Evolutionary conservation across 2,888 invertebrate species (phyloP), one percentile per base, ranked within the genome.

Genomic region (Nemapogon koenigi): DNA sequence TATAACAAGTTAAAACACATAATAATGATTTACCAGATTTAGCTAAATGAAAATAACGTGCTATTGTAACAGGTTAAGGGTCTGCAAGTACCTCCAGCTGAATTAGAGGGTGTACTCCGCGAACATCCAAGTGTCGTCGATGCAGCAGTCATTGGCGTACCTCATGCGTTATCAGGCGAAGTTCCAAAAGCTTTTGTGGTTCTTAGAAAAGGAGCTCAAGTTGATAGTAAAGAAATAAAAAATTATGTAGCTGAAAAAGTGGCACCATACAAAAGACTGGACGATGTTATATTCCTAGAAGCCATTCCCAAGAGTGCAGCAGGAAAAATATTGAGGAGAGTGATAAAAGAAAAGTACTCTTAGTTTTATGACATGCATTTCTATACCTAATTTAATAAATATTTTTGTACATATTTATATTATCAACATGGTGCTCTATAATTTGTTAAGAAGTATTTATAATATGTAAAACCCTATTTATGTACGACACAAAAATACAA

Each of bases 51-150:
- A 22, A 7, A 6, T 7, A 22, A 22, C 8, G 6, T 22, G 8
- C 13, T 3, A 11, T 29, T 29, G 15, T 11, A 15, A 16, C 90
- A 90, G 59, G 47, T 48, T 2, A 82, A 78, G 60, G 81, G 67
- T 8, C 81, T 70, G 56, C 79, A 90, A 82, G 90, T 91, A 27
- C 83, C 91, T 7, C 91, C 91, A 4, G 90, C 91, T 2, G 91
- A 92, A 59, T 59, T 92, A 16, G 91, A 92, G 60, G 84, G 75
- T n/a, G 38, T 88, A 7, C 57, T 90, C 4, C 67, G 86, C 33
- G 68, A 75, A 11, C 86, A 88, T 64, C 86, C 88, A 1, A 80
- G 80, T 18, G 79, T 93, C 1, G 56, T 66, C 8, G 92, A 93
- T 51, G 89, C 87, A 0, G 91, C 87, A 0, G 91, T 93, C 2